These are phyloP conservation scores for Seriola rivoliana DNA, from an alignment of 2,113 vertebrate species.

Conservation along the genomic window DNA sequence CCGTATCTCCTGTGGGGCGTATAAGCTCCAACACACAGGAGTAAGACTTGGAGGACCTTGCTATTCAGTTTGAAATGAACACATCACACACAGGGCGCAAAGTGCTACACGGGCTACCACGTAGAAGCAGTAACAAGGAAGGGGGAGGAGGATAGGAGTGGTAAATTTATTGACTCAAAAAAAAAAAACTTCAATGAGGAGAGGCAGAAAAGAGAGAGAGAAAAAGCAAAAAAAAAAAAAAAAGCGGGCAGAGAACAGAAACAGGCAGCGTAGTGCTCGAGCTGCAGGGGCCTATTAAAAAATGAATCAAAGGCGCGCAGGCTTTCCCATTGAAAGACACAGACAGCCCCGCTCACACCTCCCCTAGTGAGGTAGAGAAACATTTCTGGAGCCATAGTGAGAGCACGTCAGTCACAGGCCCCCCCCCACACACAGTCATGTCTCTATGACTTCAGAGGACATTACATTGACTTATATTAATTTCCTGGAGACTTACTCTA, in stretches of 20 bases:
- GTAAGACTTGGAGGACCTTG: background rate
- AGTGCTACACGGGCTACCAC: background rate
- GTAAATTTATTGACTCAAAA: slow-evolving; percentile 49
- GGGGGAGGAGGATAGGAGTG: slow-evolving; percentile 29
- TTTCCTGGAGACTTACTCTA: too few relatives aligned
- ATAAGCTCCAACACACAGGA: slow-evolving; percentile 5
- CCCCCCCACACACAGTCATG: background rate
- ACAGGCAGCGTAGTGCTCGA: slow-evolving; percentile 42
- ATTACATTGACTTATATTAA: background rate
- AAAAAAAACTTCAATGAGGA: slow-evolving; percentile 43
- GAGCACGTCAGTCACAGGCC: slow-evolving; percentile 44
- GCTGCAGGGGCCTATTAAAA: slow-evolving; percentile 79
- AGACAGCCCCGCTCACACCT: slow-evolving; percentile 44
- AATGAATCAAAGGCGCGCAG: slow-evolving; percentile 78
- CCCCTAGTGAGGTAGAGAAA: slow-evolving; percentile 39
- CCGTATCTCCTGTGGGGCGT: background rate
- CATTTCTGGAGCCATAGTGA: slow-evolving; percentile 20
- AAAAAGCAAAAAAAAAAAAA: slow-evolving; percentile 31
- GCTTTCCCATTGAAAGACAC: slow-evolving; percentile 46
- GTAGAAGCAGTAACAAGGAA: slow-evolving; percentile 39
- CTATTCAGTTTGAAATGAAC: slow-evolving; percentile 29
- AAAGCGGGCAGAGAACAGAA: slow-evolving; percentile 35
- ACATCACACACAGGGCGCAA: slow-evolving; percentile 13
- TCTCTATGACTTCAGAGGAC: too few relatives aligned
- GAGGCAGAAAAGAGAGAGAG: slow-evolving; percentile 8